Base-by-base conservation (phyloP, 2,113 vertebrate genomes). In the Corvus hawaiiensis region DNA sequence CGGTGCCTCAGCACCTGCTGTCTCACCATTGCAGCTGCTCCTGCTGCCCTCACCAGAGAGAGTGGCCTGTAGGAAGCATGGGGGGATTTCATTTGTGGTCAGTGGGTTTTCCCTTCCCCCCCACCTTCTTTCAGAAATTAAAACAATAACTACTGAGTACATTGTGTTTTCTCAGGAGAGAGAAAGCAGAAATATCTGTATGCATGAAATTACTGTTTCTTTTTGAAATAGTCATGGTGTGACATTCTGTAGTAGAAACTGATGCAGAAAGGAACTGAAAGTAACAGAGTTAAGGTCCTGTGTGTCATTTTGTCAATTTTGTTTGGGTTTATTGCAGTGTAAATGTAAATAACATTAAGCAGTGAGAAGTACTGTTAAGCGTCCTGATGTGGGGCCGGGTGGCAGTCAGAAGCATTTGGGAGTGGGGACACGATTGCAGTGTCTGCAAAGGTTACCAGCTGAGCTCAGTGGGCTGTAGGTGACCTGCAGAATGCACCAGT, bases 351-450 rank as follows among this genome's bases (percentile, higher is more conserved):
- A 17, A 67, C 3, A 0, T 58, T 30, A 44, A 43, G 30, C 22
- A 20, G 39, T 3, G 10, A 32, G 46, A 33, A 39, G 41, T 8
- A 3, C 13, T 30, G 43, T 17, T 22, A 10, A 30, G n/a, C 2
- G 2, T 24, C 3, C 33, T 46, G 33, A 7, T 6, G 16, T 41
- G 30, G 12, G 49, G 22, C 28, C 6, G 10, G 59, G 15, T 26
- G 27, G 51, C 35, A 15, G 28, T 33, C 35, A 30, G 44, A 33
- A 55, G 23, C 10, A 2, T 59, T 79, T 27, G 27, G 37, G 51
- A 41, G 23, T 4, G 2, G 33, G 22, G 22, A 17, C 9, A 35
- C 8, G 13, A 3, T 6, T 10, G n/a, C 32, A 52, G 13, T 2
- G 16, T 24, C 26, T 56, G 10, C 59, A 33, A 3, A 11, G 21